phyloP scores from a whole-genome alignment of 2,888 invertebrate genomes.

The Protonemura montana region DNA sequence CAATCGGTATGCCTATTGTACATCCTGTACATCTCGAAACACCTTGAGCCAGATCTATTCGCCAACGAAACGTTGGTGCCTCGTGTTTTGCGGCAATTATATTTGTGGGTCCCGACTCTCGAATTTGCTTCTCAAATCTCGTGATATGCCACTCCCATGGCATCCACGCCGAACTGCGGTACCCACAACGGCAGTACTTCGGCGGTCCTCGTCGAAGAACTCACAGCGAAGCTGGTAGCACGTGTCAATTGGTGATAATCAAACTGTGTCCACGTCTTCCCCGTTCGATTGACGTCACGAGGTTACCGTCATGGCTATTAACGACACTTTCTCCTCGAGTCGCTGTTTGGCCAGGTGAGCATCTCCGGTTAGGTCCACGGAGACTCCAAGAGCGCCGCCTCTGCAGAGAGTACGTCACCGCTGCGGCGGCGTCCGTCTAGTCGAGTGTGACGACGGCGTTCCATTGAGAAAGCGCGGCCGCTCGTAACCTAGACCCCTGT shows the following conservation, averaged over 20 bases:
- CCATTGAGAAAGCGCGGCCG: slow-evolving; percentile 16
- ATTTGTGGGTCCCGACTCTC: not conserved
- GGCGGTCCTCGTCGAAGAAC: not conserved
- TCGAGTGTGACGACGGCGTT: slow-evolving; percentile 4
- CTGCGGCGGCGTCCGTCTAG: not conserved
- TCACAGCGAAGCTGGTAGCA: not conserved
- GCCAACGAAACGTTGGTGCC: not conserved
- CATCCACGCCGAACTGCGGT: not conserved
- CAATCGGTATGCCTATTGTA: too few relatives aligned
- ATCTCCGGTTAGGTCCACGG: too few relatives aligned
- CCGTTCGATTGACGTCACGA: not conserved
- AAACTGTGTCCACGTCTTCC: not conserved
- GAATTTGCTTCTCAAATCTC: not conserved
- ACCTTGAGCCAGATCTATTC: not conserved
- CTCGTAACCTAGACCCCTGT: slow-evolving; percentile 31
- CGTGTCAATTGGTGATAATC: not conserved
- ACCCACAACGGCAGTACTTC: not conserved
- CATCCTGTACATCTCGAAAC: not conserved
- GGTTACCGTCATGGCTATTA: not conserved
- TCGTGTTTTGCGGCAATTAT: not conserved
- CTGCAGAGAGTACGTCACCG: not conserved
- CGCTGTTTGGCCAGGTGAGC: not conserved
- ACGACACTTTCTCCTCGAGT: not conserved
- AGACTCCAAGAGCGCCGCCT: too few relatives aligned
- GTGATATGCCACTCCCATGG: not conserved